phyloP scores from a whole-genome alignment of 2,113 vertebrate species.

The Lampris megalopsis region DNA sequence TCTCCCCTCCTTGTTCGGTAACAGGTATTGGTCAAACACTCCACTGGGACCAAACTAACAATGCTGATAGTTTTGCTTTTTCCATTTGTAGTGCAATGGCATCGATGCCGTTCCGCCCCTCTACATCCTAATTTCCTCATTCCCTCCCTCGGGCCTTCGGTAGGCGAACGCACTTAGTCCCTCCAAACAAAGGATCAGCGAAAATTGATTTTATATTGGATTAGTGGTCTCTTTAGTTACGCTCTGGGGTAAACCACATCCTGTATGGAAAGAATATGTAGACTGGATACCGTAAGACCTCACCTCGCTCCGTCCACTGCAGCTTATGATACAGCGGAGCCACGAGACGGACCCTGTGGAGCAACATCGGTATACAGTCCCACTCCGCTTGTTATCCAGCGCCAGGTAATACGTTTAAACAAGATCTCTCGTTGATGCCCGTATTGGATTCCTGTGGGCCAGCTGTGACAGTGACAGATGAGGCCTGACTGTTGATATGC shows the following conservation, averaged over 20 bases:
- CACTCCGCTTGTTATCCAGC: conserved; percentile 57
- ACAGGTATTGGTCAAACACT: conserved; percentile 24
- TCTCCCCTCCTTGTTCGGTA: background rate
- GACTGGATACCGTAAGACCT: conserved; percentile 9
- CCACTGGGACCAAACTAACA: conserved; percentile 5
- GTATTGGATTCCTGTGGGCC: conserved; percentile 56
- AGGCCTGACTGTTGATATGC: conserved; percentile 26
- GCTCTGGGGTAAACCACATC: conserved; percentile 31
- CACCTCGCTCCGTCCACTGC: background rate
- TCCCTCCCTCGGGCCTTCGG: conserved; percentile 21
- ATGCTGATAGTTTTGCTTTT: conserved; percentile 23
- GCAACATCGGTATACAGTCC: background rate
- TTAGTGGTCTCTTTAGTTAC: conserved; percentile 32
- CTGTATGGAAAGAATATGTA: conserved; percentile 28
- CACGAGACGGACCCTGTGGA: no score
- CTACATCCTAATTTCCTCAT: conserved; percentile 15
- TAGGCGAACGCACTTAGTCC: conserved; percentile 62
- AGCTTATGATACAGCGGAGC: background rate
- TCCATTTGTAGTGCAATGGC: conserved; percentile 38
- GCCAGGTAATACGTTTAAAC: conserved; percentile 57
- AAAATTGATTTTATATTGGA: conserved; percentile 36
- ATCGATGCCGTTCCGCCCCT: conserved; percentile 25
- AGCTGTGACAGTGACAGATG: conserved; percentile 64
- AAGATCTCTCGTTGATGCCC: conserved; percentile 50
- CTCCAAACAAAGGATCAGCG: conserved; percentile 55